Conservation (phyloP, 2,797 vertebrate species). For the Sebastes steindachneri region DNA sequence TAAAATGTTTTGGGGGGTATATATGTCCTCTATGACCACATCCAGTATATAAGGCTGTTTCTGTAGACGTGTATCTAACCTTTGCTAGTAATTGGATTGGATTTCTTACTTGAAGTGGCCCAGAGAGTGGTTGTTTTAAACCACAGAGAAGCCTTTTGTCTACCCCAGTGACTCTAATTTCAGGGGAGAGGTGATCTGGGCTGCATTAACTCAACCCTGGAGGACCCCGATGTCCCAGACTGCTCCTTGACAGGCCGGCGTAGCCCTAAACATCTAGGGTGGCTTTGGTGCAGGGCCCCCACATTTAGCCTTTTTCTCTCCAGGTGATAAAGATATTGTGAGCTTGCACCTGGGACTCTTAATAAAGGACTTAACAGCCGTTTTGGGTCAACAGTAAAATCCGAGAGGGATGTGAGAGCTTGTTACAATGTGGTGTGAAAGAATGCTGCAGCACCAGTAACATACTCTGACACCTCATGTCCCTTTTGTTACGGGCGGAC, state of each 20-base stretch:
- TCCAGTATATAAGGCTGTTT: neutral
- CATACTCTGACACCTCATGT: constrained; percentile 59
- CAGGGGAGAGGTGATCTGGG: constrained; percentile 2
- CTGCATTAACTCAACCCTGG: constrained; percentile 19
- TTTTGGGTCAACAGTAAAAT: constrained; percentile 72
- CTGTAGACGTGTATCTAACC: neutral
- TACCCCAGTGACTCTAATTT: constrained; percentile 3
- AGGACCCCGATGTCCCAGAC: constrained; percentile 28
- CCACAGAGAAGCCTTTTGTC: neutral
- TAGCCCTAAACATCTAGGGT: constrained; percentile 32
- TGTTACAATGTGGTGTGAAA: constrained; percentile 72
- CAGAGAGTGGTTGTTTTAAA: neutral
- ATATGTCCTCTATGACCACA: neutral
- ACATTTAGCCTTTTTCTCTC: constrained; percentile 34
- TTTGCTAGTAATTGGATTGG: neutral
- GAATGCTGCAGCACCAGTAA: constrained; percentile 49
- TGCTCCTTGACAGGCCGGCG: constrained; percentile 23
- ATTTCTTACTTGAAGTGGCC: constrained; percentile 4
- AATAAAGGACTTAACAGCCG: constrained; percentile 77
- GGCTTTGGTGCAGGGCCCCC: constrained; percentile 31
- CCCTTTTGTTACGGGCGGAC: constrained; percentile 42
- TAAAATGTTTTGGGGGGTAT: neutral
- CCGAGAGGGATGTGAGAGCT: constrained; percentile 60
- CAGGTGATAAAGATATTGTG: constrained; percentile 73
- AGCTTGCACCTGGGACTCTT: constrained; percentile 75